phyloP scores from a whole-genome alignment of 2,888 invertebrate species.

The Buathra laborator region DNA sequence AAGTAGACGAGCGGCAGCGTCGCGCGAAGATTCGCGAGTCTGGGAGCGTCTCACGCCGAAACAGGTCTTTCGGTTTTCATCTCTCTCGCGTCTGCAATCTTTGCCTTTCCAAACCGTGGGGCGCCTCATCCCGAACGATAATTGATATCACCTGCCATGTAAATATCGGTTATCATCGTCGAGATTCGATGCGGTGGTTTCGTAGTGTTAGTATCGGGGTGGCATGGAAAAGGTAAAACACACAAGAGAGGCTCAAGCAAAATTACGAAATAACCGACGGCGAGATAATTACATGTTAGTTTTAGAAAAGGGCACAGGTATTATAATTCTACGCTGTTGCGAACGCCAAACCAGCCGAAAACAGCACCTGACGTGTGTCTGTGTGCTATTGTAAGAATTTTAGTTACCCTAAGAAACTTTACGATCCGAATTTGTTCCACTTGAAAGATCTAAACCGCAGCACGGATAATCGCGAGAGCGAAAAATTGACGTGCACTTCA shows the following conservation, averaged over 20 bases:
- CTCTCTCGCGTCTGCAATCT: conserved; percentile 71
- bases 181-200: conserved; percentile 36
- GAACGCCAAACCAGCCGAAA: conserved; percentile 52
- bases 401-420: conserved; percentile 35
- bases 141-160: conserved; percentile 85
- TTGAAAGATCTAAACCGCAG: conserved; percentile 4
- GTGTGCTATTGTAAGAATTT: conserved; percentile 39
- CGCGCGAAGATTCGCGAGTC: conserved; percentile 32
- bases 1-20: conserved; percentile 1
- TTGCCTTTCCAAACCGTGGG: conserved; percentile 68
- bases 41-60: conserved; percentile 27
- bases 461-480: conserved; percentile 12
- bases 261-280: conserved; percentile 79
- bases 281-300: conserved; percentile 85
- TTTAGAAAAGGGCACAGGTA: conserved; percentile 83
- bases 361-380: conserved; percentile 63
- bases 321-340: conserved; percentile 80
- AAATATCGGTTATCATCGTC: conserved; percentile 80
- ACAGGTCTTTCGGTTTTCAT: conserved; percentile 44
- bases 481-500: neutral
- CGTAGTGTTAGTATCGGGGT: conserved; percentile 20
- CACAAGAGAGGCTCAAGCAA: conserved; percentile 31
- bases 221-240: conserved; percentile 52
- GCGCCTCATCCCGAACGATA: conserved; percentile 78
- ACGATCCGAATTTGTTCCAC: conserved; percentile 34